Conservation (phyloP, 2,113 vertebrate species). For the Bolborhynchus lineola region DNA sequence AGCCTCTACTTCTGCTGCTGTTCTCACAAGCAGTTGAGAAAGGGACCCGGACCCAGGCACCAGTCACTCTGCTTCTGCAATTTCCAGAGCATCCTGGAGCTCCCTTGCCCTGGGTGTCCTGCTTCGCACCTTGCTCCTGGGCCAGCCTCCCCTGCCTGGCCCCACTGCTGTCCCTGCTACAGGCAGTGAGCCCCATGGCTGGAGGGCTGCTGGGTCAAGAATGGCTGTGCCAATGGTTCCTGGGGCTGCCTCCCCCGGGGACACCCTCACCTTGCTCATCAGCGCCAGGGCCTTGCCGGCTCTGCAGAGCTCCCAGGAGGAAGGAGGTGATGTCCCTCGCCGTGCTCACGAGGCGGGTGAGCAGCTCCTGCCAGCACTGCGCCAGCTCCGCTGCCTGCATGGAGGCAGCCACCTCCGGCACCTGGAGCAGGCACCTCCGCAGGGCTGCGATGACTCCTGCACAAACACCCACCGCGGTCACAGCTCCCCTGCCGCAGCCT, state of each 20-base stretch:
- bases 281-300: constrained; percentile 15
- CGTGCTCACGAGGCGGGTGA: constrained; percentile 68
- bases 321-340: constrained; percentile 73
- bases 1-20: not conserved
- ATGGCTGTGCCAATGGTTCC: not conserved
- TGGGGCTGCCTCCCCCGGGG: fast-evolving
- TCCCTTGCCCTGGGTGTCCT: not conserved
- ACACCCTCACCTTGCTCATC: constrained; percentile 59
- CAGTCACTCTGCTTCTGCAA: not conserved
- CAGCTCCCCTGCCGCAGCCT: not conserved
- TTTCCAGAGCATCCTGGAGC: not conserved
- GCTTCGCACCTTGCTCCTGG: not conserved
- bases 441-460: constrained; percentile 81
- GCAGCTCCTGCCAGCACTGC: constrained; percentile 47
- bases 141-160: not conserved
- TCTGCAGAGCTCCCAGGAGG: constrained; percentile 79
- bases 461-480: not conserved
- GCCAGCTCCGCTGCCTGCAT: constrained; percentile 28
- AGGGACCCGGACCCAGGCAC: not conserved
- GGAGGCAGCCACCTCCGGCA: constrained; percentile 44
- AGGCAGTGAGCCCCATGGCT: not conserved
- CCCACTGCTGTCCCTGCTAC: too few species aligned
- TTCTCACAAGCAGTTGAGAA: not conserved
- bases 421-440: constrained; percentile 80
- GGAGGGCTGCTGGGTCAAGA: not conserved